A percentile compares a stretch with the other conserved stretches of the same genome.
These are phyloP conservation scores for Rapana venosa DNA, from an alignment of 2,888 invertebrate species.

Conservation along the genomic window DNA sequence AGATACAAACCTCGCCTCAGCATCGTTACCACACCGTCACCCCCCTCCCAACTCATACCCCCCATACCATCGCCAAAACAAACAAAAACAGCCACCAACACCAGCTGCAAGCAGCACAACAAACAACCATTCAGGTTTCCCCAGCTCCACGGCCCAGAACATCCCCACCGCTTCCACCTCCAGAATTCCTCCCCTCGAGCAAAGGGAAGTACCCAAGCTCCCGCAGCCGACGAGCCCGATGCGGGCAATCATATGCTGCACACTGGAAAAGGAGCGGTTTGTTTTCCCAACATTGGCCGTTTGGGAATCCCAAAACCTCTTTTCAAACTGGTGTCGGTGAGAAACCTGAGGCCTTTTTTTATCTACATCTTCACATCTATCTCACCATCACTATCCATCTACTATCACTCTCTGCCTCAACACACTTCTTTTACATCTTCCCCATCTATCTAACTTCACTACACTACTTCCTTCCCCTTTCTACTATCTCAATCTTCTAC, in stretches of 20 bases:
- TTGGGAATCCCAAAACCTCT: neutral
- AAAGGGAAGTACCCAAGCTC: neutral
- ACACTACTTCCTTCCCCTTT: too few relatives aligned
- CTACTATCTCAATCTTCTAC: too few relatives aligned
- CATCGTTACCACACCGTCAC: neutral
- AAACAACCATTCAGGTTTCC: neutral
- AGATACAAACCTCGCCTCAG: constrained; percentile 26
- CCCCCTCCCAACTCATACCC: neutral
- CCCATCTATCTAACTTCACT: too few relatives aligned
- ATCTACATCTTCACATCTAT: too few relatives aligned
- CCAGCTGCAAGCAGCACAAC: neutral
- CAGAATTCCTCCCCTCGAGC: neutral
- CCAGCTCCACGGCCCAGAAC: neutral
- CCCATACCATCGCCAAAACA: neutral
- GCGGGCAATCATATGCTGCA: too few relatives aligned
- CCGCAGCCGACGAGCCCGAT: neutral
- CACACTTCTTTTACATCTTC: too few relatives aligned
- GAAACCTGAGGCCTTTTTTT: too few relatives aligned
- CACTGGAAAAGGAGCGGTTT: constrained; percentile 5
- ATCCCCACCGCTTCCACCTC: neutral
- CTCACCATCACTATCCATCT: too few relatives aligned
- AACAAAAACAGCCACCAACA: neutral
- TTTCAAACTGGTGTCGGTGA: neutral
- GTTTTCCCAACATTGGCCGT: neutral
- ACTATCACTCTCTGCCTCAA: too few relatives aligned